Base-by-base conservation (phyloP, 2,113 vertebrate genomes). In the Tragelaphus strepsiceros region DNA sequence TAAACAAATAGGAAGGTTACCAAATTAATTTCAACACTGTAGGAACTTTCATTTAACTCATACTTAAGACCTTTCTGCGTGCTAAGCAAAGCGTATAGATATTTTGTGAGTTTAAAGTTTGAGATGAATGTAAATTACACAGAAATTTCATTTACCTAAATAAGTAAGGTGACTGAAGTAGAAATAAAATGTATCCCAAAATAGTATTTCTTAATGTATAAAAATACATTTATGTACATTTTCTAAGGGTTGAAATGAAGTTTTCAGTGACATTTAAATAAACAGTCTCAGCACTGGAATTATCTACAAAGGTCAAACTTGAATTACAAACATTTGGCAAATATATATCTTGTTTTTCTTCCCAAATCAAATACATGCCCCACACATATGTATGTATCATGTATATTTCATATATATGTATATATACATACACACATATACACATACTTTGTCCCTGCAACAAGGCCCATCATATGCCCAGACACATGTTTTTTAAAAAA, bases 261-360 rank as follows among this genome's bases (percentile, higher is more conserved):
- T 39, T 96, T 97, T 96, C 71, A 77, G 13, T 85, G n/a, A 85
- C 35, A 94, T 64, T 88, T 97, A 96, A 39, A 74, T 32, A 77
- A 98, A 32, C 12, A 96, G 15, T 71, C 54, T 96, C 46, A 88
- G 43, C 62, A 84, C 39, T 64, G 28, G 46, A 17, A 84, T 95
- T 81, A 97, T 56, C 92, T 90, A 88, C 17, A 84, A 95, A 83
- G 35, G 21, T 88, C 46, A 95, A 88, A 87, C 35, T 1, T 71
- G 21, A 97, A 91, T 78, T 87, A 91, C 3, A 88, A 92, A n/a
- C 95, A 94, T 94, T 71, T 94, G 43, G 71, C 81, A 90, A 96
- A 93, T 39, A 85, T 59, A 0, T 67, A 83, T 35, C 53, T 86
- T 86, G 16, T 59, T 53, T 91, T 58, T 64, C 19, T 35, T 58